Base-by-base conservation (phyloP, 2,888 invertebrate genomes). In the Penaeus monodon region DNA sequence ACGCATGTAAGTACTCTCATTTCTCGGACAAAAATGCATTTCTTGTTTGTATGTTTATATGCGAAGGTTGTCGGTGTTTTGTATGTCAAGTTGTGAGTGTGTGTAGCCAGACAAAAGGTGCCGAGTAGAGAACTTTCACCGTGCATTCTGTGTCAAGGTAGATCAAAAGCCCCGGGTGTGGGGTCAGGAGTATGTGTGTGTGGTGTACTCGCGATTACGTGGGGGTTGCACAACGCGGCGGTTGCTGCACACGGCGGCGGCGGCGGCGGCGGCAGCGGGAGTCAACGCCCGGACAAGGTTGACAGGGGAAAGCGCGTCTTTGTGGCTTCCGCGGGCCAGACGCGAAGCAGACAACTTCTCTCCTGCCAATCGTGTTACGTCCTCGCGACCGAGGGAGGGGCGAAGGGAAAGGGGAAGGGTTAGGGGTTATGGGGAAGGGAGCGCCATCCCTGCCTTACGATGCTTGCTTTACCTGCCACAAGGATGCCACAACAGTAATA, bases 251-350 rank as follows among this genome's bases (percentile, higher is more conserved):
- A 44, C 33, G 38, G 76, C 20, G 57, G 74, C 38, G 29, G 10
- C 24, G 74, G 74, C 38, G 77, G 49, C 33, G 77, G 44, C 29
- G 57, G 57, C 49, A 10, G 73, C 81, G 63, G 70, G 79, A 85
- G 85, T 85, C 85, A 85, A 85, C 85, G 85, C 70, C 85, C 85
- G 78, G 79, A 70, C 85, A 85, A 85, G 85, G 85, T 85, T 85
- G 85, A 85, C 85, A 79, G 78, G 78, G 79, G 85, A 85, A 85
- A 85, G 85, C 78, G 85, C 78, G 84, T 84, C 79, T 85, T 85
- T 79, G 79, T 85, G 79, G 85, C 70, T 64, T 82, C 73, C 79
- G 79, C 79, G 79, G 79, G 70, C 79, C 85, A 85, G 85, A 85
- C 84, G 79, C 70, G 70, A 73, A 73, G 79, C 79, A 85, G 85